Base-by-base conservation (phyloP, 2,888 invertebrate genomes). In the Lithophane socia region DNA sequence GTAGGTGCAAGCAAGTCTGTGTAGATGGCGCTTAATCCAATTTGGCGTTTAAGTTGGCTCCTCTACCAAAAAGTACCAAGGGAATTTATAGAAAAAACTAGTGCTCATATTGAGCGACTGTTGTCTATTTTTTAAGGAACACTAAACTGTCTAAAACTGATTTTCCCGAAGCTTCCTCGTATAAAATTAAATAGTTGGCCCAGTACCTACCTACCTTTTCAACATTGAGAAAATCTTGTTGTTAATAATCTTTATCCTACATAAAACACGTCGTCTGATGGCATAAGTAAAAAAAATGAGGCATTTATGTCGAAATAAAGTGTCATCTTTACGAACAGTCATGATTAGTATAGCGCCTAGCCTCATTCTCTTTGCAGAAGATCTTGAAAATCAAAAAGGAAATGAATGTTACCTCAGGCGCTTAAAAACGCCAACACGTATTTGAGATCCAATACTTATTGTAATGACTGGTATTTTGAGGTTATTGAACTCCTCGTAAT, bases 1-100 rank as follows among this genome's bases (percentile, higher is more conserved):
- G 29, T 29, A 24, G 58, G 37, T 71, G 16, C 18, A 13, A 21
- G 16, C 7, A 56, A 13, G 2, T 60, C 9, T 16, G n/a, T 21
- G 2, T 49, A 82, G 82, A 85, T 85, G 82, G 82, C 82, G 77
- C 29, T 85, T 2, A 21, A 21, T 29, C 4, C 16, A 42, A 49
- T 3, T 13, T 13, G 18, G 12, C 7, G n/a, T n/a, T 21, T 16
- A 21, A 21, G 21, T 73, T 29, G 1, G 16, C 7, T 72, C 4
- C 2, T 29, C 12, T 8, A 16, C 29, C 1, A 16, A 16, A 66
- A n/a, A 18, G 21, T 16, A 47, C 9, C 2, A 61, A 52, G 1
- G 18, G 12, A 4, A 75, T 49, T 37, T 49, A 1, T 4, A 52
- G 13, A 66, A 67, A 37, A 13, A 60, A 16, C 21, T 13, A 37